These are phyloP conservation scores for Dasyprocta punctata DNA, from an alignment of 2,113 vertebrate genomes.

Conservation along the genomic window DNA sequence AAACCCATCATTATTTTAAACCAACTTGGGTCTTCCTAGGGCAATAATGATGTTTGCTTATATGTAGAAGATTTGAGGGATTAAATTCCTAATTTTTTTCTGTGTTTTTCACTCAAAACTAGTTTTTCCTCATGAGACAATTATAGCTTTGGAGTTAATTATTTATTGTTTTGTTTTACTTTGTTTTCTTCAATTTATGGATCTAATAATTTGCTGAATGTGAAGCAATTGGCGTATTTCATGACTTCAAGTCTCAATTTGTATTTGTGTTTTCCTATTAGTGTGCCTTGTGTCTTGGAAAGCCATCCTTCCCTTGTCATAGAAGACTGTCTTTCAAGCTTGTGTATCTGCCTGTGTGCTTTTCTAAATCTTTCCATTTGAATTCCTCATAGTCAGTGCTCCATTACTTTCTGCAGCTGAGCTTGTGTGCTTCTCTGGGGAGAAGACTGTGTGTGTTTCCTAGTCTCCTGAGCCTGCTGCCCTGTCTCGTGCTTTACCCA, in stretches of 20 bases:
- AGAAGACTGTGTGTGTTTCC: background rate
- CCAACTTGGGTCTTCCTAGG: background rate
- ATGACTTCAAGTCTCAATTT: background rate
- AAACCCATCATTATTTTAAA: background rate
- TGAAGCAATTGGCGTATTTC: background rate
- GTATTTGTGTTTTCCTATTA: background rate
- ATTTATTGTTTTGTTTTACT: background rate
- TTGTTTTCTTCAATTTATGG: background rate
- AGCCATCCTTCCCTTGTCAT: background rate
- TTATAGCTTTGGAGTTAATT: background rate
- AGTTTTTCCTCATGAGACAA: background rate
- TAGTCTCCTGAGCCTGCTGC: rapidly evolving
- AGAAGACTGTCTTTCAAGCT: background rate
- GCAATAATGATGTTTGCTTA: background rate
- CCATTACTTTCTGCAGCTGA: background rate
- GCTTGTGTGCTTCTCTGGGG: background rate
- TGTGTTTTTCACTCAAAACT: background rate
- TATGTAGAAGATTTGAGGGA: background rate
- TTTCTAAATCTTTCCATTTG: background rate
- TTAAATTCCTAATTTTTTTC: background rate
- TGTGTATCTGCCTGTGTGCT: background rate
- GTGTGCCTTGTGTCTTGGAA: background rate
- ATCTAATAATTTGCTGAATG: background rate
- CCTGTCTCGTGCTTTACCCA: background rate
- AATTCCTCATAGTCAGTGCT: background rate